Base-by-base conservation (phyloP, 2,888 invertebrate genomes). In the Lampropteryx suffumata region DNA sequence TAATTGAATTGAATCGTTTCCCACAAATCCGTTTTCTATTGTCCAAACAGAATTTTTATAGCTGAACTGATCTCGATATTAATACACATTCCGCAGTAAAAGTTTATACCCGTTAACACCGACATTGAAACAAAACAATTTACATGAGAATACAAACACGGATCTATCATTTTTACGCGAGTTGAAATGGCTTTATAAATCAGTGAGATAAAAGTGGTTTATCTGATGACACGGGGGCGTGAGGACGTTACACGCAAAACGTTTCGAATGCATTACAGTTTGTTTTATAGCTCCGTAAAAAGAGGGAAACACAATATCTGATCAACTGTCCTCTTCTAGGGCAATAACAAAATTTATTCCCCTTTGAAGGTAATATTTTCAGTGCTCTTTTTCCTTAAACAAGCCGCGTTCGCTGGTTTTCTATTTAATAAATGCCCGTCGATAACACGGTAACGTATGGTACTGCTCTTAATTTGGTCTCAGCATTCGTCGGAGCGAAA, bases 181-280 rank as follows among this genome's bases (percentile, higher is more conserved):
- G 65, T 76, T 76, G 81, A 82, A 62, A 82, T 83, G 73, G 71
- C 64, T 61, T 64, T 65, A 80, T 84, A 84, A 84, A 84, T 84
- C 82, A 77, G 62, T 41, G 55, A 55, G 68, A 75, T 80, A 79
- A 76, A 80, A 68, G 58, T 63, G 72, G 67, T 72, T 69, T 78
- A 79, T 76, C 73, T 67, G 71, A 72, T 73, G 48, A 41, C 46
- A 52, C 52, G 36, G 11, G 21, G 46, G 49, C 49, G 50, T 49
- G 55, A 49, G 50, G 55, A 52, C 37, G 59, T 55, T 49, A 57
- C 51, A 40, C 68, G 59, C 69, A 71, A 67, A 65, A 61, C 62
- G 54, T 52, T 76, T 75, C 73, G 70, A 79, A 79, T 71, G 72
- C 71, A 66, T 64, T 59, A 65, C 64, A 45, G 44, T 50, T 54